phyloP scores from a whole-genome alignment of 2,113 vertebrate genomes.

The Rhagologus leucostigma region DNA sequence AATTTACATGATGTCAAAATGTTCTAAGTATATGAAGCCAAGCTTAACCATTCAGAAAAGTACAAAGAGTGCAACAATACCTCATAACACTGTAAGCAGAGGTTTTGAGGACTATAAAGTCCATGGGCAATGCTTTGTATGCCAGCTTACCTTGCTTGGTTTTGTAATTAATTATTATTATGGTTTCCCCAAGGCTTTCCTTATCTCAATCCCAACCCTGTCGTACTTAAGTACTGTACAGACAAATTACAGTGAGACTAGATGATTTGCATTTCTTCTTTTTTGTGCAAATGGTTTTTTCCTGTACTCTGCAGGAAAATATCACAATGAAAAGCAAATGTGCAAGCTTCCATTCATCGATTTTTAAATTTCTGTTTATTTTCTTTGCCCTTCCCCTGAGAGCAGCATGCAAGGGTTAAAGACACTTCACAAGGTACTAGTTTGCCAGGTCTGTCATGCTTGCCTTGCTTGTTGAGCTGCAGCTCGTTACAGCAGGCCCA shows the following conservation, averaged over 20 bases:
- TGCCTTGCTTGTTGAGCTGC: background rate
- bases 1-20: background rate
- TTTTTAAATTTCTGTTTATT: background rate
- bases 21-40: background rate
- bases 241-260: background rate
- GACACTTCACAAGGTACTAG: background rate
- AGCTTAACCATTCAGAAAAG: background rate
- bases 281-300: background rate
- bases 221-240: background rate
- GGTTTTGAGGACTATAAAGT: background rate
- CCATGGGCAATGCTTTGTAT: background rate
- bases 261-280: background rate
- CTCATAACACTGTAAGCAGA: background rate
- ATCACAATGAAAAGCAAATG: background rate
- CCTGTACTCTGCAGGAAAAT: background rate
- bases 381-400: background rate
- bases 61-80: background rate
- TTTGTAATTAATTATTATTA: background rate
- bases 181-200: background rate
- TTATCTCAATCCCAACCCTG: background rate
- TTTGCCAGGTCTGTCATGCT: background rate
- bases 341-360: accelerated
- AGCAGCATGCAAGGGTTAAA: background rate
- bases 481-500: background rate
- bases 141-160: background rate